Percentiles rank a stretch among this genome's conserved stretches.
Evolutionary conservation across 2,797 vertebrate genomes (phyloP).

Genomic region (Anguilla marmorata): DNA sequence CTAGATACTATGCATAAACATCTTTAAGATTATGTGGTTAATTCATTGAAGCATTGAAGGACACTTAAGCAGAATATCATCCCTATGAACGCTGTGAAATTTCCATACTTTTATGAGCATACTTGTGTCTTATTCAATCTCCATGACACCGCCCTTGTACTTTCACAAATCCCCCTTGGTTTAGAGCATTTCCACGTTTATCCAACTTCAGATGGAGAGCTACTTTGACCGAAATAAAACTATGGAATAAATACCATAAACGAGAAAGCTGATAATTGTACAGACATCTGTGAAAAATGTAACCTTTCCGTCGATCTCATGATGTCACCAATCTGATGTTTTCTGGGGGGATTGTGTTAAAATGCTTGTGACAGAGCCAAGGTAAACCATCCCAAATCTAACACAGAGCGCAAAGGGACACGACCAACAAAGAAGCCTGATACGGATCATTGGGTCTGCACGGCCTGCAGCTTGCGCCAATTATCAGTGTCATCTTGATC

Average conservation of each 20-base stretch:
- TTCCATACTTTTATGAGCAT: slow-evolving; percentile 20
- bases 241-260: slow-evolving; percentile 49
- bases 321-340: slow-evolving; percentile 92
- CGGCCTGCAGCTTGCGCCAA: slow-evolving; percentile 96
- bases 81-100: slow-evolving; percentile 21
- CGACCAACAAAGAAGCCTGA: slow-evolving; percentile 85
- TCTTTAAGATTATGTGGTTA: slow-evolving; percentile 15
- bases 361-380: slow-evolving; percentile 94
- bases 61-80: background rate
- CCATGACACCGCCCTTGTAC: background rate
- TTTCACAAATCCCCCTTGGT: slow-evolving; percentile 11
- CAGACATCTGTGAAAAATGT: slow-evolving; percentile 82
- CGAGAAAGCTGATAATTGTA: slow-evolving; percentile 73
- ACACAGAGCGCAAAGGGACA: slow-evolving; percentile 89
- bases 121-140: background rate
- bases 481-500: slow-evolving; percentile 99
- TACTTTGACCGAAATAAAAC: slow-evolving; percentile 17
- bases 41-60: too few relatives aligned
- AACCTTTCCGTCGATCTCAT: slow-evolving; percentile 84
- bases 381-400: slow-evolving; percentile 98
- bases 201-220: background rate
- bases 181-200: background rate
- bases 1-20: slow-evolving; percentile 36
- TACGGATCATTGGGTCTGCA: slow-evolving; percentile 94
- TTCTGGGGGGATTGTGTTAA: slow-evolving; percentile 89